These are phyloP conservation scores for Eupithecia dodoneata DNA, from an alignment of 2,888 invertebrate genomes.

Conservation along the genomic window DNA sequence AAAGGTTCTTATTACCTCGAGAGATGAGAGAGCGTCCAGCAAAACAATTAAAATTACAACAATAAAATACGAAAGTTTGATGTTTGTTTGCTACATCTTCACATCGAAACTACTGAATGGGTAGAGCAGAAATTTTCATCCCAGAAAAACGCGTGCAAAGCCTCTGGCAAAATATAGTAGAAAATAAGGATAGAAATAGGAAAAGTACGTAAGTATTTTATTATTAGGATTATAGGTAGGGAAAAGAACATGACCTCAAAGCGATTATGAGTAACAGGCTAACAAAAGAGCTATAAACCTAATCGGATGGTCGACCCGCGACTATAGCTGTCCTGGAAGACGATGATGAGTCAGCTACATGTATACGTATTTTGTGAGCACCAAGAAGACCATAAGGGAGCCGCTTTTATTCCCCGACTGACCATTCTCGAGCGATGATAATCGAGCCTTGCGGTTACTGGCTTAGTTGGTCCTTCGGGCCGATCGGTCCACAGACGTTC, in stretches of 20 bases:
- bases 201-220: not conserved
- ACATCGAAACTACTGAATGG: too few species aligned
- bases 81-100: too few species aligned
- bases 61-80: too few species aligned
- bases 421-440: constrained; percentile 86
- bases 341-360: constrained; percentile 68
- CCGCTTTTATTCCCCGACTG: constrained; percentile 84
- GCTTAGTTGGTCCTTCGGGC: constrained; percentile 74
- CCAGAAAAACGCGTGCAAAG: not conserved
- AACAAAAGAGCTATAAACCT: not conserved
- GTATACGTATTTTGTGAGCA: constrained; percentile 88
- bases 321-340: not conserved
- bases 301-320: not conserved
- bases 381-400: constrained; percentile 90
- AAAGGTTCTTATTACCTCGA: too few species aligned
- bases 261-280: not conserved
- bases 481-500: constrained; percentile 90
- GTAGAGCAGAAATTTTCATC: not conserved
- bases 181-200: not conserved
- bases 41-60: too few species aligned
- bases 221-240: not conserved
- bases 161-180: not conserved
- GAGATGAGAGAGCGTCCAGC: too few species aligned
- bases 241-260: not conserved
- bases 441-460: constrained; percentile 86